These are phyloP conservation scores for Eolophus roseicapilla DNA, from an alignment of 2,113 vertebrate species.

Conservation along the genomic window DNA sequence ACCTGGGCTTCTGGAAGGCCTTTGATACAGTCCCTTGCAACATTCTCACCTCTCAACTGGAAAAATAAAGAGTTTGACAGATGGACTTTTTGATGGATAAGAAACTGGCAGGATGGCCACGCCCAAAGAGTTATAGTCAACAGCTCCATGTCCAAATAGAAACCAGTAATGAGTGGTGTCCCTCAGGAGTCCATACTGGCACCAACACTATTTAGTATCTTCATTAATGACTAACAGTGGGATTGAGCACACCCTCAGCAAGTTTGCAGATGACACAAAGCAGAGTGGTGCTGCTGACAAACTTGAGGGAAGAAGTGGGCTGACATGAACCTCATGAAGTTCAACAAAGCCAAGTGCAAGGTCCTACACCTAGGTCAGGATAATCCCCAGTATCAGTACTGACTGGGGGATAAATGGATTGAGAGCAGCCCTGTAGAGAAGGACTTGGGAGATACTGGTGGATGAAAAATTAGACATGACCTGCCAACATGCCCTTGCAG, in stretches of 20 bases:
- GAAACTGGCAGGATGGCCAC: not conserved
- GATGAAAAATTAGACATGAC: not conserved
- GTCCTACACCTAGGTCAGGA: not conserved
- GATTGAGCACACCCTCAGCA: not conserved
- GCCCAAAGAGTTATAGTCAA: not conserved
- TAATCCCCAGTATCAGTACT: not conserved
- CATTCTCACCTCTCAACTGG: not conserved
- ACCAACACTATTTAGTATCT: not conserved
- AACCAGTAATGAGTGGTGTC: not conserved
- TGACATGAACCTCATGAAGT: not conserved
- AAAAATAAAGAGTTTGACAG: not conserved
- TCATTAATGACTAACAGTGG: not conserved
- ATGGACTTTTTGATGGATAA: not conserved
- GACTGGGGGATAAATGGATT: not conserved
- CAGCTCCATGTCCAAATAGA: not conserved
- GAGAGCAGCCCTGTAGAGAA: not conserved
- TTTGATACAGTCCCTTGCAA: not conserved
- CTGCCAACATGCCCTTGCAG: not conserved
- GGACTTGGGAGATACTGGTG: not conserved
- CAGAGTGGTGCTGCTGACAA: not conserved
- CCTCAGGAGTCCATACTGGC: not conserved
- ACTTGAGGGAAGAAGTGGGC: not conserved
- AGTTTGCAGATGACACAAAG: not conserved
- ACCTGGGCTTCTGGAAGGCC: not conserved
- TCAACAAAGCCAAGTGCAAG: not conserved